Percentiles rank a stretch among this genome's conserved stretches.
Evolutionary conservation across 1,140 invertebrate species (phyloP).

Genomic region (Laupala kohalensis): DNA sequence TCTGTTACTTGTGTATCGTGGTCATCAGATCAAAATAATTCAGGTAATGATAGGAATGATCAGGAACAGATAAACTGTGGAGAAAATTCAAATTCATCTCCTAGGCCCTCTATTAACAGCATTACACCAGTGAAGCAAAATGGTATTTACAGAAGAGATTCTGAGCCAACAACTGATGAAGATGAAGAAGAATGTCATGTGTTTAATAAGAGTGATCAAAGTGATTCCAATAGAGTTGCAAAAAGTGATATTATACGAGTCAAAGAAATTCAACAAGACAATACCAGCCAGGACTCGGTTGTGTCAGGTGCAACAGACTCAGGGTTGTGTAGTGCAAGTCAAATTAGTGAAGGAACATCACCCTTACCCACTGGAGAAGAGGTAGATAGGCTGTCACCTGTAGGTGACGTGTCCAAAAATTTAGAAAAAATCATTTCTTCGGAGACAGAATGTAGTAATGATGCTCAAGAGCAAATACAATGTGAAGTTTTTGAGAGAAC

Average conservation of each 20-base stretch:
- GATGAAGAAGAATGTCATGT: neutral
- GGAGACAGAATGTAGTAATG: neutral
- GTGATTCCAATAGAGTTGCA: neutral
- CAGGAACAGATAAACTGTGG: neutral
- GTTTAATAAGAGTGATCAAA: neutral
- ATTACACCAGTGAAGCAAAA: neutral
- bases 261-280: conserved; percentile 5
- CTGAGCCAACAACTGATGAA: neutral
- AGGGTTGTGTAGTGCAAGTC: conserved; percentile 14
- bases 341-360: conserved; percentile 9
- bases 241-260: neutral
- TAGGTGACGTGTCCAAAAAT: neutral
- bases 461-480: neutral
- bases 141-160: neutral
- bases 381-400: neutral
- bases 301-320: conserved; percentile 13
- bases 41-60: neutral
- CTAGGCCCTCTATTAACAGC: neutral
- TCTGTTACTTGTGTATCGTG: neutral
- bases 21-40: neutral
- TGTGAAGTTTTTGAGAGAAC: neutral
- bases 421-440: neutral
- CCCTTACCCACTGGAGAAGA: conserved; percentile 3
- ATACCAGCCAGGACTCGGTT: conserved; percentile 13
- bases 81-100: neutral